Conservation (phyloP, 2,113 vertebrate species). For the Chionomys nivalis region DNA sequence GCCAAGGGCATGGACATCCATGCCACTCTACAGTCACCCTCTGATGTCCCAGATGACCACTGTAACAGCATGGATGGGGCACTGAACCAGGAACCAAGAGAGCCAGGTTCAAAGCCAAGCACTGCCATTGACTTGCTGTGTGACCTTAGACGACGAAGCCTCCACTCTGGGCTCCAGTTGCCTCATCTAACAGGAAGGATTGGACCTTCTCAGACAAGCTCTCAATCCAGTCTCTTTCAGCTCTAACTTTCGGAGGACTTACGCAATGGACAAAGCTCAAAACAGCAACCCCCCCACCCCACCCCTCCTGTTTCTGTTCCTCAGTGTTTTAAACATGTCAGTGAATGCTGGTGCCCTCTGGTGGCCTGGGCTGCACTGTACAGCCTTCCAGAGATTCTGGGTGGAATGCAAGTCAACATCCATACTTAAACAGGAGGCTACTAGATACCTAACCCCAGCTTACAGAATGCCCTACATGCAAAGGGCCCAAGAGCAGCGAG, state of each 20-base stretch:
- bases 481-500: slow-evolving; percentile 51
- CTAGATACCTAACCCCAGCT: slow-evolving; percentile 61
- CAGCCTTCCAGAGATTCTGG: slow-evolving; percentile 9
- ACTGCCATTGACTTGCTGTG: slow-evolving; percentile 67
- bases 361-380: not conserved
- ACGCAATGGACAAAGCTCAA: not conserved
- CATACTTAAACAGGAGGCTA: slow-evolving; percentile 73
- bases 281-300: slow-evolving; percentile 12
- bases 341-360: slow-evolving; percentile 2
- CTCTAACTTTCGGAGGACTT: not conserved
- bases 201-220: not conserved
- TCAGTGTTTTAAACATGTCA: not conserved
- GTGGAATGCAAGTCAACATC: not conserved
- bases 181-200: not conserved
- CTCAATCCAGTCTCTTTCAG: slow-evolving; percentile 38
- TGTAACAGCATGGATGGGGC: not conserved
- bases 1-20: not conserved
- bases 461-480: slow-evolving; percentile 61
- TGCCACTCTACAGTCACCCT: not conserved
- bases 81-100: slow-evolving; percentile 46
- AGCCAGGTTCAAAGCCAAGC: slow-evolving; percentile 44
- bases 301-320: slow-evolving; percentile 5
- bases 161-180: slow-evolving; percentile 70
- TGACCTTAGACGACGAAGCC: slow-evolving; percentile 68
- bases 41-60: not conserved